Percentiles rank a stretch among this genome's conserved stretches.
phyloP scores from a whole-genome alignment of 1,140 invertebrate genomes.

The Maconellicoccus hirsutus region DNA sequence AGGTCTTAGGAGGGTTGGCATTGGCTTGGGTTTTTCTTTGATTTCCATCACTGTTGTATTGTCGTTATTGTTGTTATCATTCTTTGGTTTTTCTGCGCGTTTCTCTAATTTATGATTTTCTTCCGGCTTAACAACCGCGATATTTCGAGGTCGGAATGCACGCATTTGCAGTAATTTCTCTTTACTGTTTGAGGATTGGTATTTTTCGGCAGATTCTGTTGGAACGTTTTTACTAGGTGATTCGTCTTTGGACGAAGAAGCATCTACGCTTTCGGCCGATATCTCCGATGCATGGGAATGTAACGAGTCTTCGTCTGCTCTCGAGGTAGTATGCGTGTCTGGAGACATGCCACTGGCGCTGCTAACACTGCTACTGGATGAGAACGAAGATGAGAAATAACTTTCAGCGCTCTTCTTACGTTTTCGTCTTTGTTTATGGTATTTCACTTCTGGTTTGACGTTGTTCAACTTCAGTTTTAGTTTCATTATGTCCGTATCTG shows the following conservation, averaged over 20 bases:
- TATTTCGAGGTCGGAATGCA: constrained; percentile 28
- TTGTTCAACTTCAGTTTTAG: constrained; percentile 32
- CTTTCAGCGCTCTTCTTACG: neutral
- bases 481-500: constrained; percentile 31
- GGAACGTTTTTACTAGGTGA: neutral
- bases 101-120: constrained; percentile 18
- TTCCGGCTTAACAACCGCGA: constrained; percentile 23
- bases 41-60: neutral
- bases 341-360: neutral
- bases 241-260: neutral
- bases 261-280: neutral
- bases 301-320: neutral
- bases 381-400: constrained; percentile 6
- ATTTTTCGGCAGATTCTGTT: neutral
- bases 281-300: constrained; percentile 1
- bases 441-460: constrained; percentile 21
- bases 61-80: constrained; percentile 12
- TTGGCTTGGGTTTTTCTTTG: constrained; percentile 12
- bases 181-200: constrained; percentile 25
- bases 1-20: neutral
- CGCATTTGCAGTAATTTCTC: constrained; percentile 30
- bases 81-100: constrained; percentile 13
- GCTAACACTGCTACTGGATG: constrained; percentile 7
- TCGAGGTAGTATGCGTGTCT: neutral
- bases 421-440: constrained; percentile 22